Evolutionary conservation across 2,113 vertebrate species (phyloP).

Genomic region (Elachura formosa): DNA sequence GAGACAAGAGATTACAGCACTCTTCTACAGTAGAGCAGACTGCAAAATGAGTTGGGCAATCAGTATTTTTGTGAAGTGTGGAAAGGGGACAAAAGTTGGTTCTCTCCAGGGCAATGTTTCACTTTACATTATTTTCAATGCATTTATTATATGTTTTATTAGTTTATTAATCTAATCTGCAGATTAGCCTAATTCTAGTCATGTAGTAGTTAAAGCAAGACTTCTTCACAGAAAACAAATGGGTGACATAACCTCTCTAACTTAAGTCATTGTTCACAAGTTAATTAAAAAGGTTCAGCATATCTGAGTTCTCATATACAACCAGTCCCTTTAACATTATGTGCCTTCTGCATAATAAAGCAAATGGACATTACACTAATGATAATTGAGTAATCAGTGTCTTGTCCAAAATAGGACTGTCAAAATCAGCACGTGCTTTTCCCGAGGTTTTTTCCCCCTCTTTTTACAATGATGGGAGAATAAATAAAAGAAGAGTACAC

Average conservation of each 20-base stretch:
- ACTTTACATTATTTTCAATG: neutral
- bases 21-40: neutral
- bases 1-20: neutral
- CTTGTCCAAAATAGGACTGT: neutral
- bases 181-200: neutral
- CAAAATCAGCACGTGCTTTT: neutral
- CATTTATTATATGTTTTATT: neutral
- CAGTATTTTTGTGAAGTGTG: neutral
- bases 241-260: neutral
- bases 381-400: neutral
- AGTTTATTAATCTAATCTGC: neutral
- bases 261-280: neutral
- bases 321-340: neutral
- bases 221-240: neutral
- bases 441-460: neutral
- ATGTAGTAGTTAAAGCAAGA: neutral
- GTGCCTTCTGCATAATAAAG: neutral
- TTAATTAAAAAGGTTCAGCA: neutral
- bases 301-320: neutral
- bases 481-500: neutral
- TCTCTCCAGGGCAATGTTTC: neutral
- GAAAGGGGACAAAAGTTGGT: neutral
- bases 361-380: neutral
- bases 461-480: neutral
- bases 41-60: neutral